Evolutionary conservation across 2,888 invertebrate species (phyloP).

Genomic region (Hyppa rectilinea): DNA sequence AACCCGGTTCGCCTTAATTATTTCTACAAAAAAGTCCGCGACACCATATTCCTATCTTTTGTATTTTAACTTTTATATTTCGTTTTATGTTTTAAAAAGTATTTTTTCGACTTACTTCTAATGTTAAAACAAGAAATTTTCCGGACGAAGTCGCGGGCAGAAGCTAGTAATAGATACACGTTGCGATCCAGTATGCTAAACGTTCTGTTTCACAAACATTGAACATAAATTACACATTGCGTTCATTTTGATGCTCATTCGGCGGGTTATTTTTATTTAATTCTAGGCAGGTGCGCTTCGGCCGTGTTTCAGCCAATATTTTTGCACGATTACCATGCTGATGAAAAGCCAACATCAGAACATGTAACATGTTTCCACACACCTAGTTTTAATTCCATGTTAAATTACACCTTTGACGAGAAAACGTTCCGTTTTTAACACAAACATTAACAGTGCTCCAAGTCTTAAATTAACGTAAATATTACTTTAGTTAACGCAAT

Average conservation of each 20-base stretch:
- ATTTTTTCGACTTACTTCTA: too few relatives aligned
- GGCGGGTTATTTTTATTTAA: slow-evolving; percentile 89
- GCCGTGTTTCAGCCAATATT: slow-evolving; percentile 86
- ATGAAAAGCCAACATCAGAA: slow-evolving; percentile 89
- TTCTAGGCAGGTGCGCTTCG: slow-evolving; percentile 86
- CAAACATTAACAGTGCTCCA: slow-evolving; percentile 55
- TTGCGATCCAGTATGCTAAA: slow-evolving; percentile 74
- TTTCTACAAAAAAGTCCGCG: too few relatives aligned
- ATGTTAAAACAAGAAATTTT: too few relatives aligned
- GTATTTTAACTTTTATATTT: too few relatives aligned
- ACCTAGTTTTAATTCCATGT: slow-evolving; percentile 79
- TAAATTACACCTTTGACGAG: slow-evolving; percentile 76
- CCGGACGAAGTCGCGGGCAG: too few relatives aligned
- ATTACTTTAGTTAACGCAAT: slow-evolving; percentile 56
- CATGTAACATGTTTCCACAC: slow-evolving; percentile 75
- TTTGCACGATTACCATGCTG: slow-evolving; percentile 90
- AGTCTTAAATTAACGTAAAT: slow-evolving; percentile 61
- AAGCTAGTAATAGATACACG: slow-evolving; percentile 49
- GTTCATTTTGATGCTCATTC: slow-evolving; percentile 82
- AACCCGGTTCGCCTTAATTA: too few relatives aligned
- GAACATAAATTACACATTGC: slow-evolving; percentile 80
- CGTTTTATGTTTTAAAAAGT: too few relatives aligned
- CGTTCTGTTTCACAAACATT: slow-evolving; percentile 79
- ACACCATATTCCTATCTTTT: too few relatives aligned
- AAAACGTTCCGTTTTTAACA: slow-evolving; percentile 51